Evolutionary conservation across 2,113 vertebrate species (phyloP).

Genomic region (Lynx canadensis): DNA sequence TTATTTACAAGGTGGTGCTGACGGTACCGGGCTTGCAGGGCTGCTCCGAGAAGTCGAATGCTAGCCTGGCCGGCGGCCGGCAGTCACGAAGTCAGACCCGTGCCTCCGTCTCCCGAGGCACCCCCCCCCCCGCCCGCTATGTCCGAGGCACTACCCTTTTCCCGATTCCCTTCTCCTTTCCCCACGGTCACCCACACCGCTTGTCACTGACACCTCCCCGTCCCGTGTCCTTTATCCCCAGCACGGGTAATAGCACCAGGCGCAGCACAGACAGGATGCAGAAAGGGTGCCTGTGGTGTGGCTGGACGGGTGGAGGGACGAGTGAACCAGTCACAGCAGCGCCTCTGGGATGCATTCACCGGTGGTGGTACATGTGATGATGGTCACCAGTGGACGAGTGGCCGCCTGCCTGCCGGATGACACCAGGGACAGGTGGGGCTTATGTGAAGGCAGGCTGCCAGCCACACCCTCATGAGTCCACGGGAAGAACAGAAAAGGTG

Average conservation of each 20-base stretch:
- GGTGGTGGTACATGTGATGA: not conserved
- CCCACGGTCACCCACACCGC: not conserved
- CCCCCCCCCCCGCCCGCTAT: too few species aligned
- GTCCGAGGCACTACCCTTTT: not conserved
- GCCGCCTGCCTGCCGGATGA: not conserved
- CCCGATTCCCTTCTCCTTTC: not conserved
- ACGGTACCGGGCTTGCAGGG: not conserved
- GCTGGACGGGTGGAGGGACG: not conserved
- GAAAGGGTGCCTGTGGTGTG: not conserved
- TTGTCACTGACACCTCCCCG: not conserved
- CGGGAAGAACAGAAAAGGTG: not conserved
- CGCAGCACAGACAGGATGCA: not conserved
- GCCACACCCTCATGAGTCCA: not conserved
- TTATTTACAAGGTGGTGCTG: too few species aligned
- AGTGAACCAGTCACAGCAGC: not conserved
- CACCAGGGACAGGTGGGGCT: not conserved
- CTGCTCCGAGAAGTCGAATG: not conserved
- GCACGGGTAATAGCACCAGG: not conserved
- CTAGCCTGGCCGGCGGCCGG: not conserved
- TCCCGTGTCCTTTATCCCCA: not conserved
- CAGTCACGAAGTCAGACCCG: not conserved
- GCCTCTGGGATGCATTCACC: accelerated
- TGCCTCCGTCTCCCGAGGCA: not conserved
- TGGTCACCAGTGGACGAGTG: not conserved
- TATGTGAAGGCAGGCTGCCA: not conserved